Evolutionary conservation across 2,113 vertebrate genomes (phyloP).

Genomic region (Rhinopomastus cyanomelas): DNA sequence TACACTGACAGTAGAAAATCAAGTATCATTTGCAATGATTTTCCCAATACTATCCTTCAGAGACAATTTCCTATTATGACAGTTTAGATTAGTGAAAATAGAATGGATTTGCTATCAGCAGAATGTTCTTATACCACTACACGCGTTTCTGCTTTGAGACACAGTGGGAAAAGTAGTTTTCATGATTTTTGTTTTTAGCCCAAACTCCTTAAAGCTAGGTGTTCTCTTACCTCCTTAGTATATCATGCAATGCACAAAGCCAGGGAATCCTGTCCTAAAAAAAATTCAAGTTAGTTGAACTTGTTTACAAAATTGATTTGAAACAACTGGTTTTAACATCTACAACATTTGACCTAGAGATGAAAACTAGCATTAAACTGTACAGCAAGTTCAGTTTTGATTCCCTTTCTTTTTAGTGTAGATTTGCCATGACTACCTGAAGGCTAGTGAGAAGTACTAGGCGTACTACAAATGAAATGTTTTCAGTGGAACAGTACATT

Average conservation of each 20-base stretch:
- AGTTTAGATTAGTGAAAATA: background rate
- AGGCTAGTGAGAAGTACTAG: background rate
- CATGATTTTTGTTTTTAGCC: background rate
- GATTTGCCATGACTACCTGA: background rate
- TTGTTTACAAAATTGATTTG: background rate
- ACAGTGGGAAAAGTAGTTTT: background rate
- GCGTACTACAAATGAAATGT: background rate
- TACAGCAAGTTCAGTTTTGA: background rate
- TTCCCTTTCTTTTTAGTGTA: background rate
- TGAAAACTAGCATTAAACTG: background rate
- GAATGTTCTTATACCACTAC: background rate
- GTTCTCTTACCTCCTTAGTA: slow-evolving; percentile 81
- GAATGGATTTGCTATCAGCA: background rate
- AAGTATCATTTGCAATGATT: background rate
- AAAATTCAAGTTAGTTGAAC: slow-evolving; percentile 22
- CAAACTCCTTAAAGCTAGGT: background rate
- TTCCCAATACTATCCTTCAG: background rate
- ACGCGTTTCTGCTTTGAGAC: background rate
- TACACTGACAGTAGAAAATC: background rate
- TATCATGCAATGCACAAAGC: slow-evolving; percentile 83
- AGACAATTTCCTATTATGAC: background rate
- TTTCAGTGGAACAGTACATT: background rate
- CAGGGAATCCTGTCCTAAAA: slow-evolving; percentile 89
- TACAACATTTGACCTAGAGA: background rate
- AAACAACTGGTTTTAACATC: background rate